Percentiles rank a stretch among this genome's conserved stretches.
These are phyloP conservation scores for Anagyrus pseudococci DNA, from an alignment of 2,888 invertebrate genomes.

Conservation along the genomic window DNA sequence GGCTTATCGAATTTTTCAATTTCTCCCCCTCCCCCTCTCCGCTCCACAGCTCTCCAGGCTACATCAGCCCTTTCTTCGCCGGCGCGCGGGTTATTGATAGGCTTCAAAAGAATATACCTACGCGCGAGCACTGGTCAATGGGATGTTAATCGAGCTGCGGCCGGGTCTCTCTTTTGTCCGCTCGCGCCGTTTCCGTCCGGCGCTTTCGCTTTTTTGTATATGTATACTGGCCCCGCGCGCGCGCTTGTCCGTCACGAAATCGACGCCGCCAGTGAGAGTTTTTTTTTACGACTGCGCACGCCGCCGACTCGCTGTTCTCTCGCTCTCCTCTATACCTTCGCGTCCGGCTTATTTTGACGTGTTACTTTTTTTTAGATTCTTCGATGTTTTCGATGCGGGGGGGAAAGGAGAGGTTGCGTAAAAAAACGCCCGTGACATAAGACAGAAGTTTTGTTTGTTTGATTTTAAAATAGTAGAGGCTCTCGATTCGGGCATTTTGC, in stretches of 20 bases:
- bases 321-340: not conserved
- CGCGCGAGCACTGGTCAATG: not conserved
- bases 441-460: too few relatives aligned
- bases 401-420: too few relatives aligned
- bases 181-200: not conserved
- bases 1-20: not conserved
- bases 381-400: too few relatives aligned
- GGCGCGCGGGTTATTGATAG: too few relatives aligned
- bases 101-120: too few relatives aligned
- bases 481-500: too few relatives aligned
- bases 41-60: too few relatives aligned
- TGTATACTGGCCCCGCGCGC: slow-evolving; percentile 20
- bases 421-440: too few relatives aligned
- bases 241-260: slow-evolving; percentile 16
- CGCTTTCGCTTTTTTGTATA: slow-evolving; percentile 34
- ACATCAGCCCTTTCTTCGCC: not conserved
- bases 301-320: not conserved
- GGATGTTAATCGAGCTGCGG: not conserved
- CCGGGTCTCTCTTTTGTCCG: not conserved
- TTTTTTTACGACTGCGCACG: not conserved
- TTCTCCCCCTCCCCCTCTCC: not conserved
- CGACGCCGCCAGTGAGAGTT: not conserved
- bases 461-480: too few relatives aligned
- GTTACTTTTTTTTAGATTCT: not conserved
- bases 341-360: not conserved